phyloP scores from a whole-genome alignment of 2,113 vertebrate species.

The Cyprinodon variegatus region DNA sequence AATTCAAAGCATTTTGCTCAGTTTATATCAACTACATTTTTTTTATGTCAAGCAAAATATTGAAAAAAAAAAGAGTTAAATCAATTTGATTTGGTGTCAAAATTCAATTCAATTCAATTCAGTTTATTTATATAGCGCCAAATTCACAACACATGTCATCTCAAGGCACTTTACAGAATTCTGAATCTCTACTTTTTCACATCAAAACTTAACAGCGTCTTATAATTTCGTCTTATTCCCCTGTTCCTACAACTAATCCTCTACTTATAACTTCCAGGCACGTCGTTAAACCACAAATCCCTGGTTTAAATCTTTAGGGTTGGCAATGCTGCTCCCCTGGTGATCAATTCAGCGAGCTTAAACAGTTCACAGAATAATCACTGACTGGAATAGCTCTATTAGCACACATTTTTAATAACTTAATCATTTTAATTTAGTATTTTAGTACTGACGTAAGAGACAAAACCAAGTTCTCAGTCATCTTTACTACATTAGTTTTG shows the following conservation, averaged over 20 bases:
- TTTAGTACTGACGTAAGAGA: too few species aligned
- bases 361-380: background rate
- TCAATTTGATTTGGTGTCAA: too few species aligned
- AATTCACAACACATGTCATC: too few species aligned
- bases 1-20: background rate
- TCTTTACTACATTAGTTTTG: too few species aligned
- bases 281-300: background rate
- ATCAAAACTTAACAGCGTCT: background rate
- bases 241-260: background rate
- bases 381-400: background rate
- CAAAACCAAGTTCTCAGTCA: too few species aligned
- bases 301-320: background rate
- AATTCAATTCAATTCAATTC: too few species aligned
- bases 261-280: background rate
- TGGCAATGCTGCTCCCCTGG: conserved; percentile 33
- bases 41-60: background rate
- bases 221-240: background rate
- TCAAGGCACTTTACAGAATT: too few species aligned
- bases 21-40: too few species aligned
- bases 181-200: background rate
- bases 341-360: background rate
- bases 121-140: too few species aligned
- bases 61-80: background rate
- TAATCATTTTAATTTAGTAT: background rate
- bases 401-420: background rate